Evolutionary conservation across 2,113 vertebrate genomes (phyloP).

Genomic region (Thryonomys swinderianus): DNA sequence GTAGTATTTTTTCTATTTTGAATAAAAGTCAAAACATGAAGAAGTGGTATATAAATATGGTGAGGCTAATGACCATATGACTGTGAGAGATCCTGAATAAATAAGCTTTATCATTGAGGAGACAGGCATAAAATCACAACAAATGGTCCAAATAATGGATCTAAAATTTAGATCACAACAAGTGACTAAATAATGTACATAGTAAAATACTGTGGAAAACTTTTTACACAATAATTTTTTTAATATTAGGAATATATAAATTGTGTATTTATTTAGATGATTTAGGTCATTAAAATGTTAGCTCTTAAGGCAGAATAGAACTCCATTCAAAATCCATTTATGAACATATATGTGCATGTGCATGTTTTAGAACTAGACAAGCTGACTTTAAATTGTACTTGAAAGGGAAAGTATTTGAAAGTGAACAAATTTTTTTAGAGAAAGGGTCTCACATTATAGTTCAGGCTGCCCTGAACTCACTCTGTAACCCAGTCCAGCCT

Average conservation of each 20-base stretch:
- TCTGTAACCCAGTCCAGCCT: too few relatives aligned
- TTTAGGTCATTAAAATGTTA: background rate
- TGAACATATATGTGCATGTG: background rate
- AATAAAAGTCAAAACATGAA: background rate
- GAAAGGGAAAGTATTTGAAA: conserved; percentile 30
- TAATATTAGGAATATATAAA: background rate
- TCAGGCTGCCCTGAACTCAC: too few relatives aligned
- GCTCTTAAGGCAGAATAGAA: background rate
- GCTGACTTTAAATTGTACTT: background rate
- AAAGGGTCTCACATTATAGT: too few relatives aligned
- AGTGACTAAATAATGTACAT: background rate
- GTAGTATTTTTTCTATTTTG: conserved; percentile 21
- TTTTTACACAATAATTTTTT: background rate
- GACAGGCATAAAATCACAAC: background rate
- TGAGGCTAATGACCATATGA: background rate
- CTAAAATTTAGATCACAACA: background rate
- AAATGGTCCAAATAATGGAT: background rate
- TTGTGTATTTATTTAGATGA: background rate
- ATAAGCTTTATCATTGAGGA: background rate
- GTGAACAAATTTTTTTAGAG: background rate
- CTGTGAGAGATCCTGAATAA: background rate
- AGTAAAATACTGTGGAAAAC: background rate
- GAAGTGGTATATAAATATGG: background rate
- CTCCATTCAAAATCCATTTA: background rate
- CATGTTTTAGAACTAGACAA: background rate